Evolutionary conservation across 1,140 invertebrate species (phyloP).

Genomic region (Drosophila sproati): DNA sequence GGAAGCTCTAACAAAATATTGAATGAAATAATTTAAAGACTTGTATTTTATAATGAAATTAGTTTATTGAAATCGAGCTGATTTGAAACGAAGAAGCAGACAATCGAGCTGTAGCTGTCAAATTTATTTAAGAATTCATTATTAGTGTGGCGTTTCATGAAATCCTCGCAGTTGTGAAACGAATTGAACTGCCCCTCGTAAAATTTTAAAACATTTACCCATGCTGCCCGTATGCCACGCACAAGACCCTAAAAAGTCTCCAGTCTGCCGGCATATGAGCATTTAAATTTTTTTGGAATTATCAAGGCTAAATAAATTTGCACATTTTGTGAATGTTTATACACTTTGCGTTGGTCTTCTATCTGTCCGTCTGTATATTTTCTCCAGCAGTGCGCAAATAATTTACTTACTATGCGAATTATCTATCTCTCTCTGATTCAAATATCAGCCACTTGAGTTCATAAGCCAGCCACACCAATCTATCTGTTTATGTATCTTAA

Average conservation of each 20-base stretch:
- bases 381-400: conserved; percentile 48
- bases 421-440: conserved; percentile 9
- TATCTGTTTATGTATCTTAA: conserved; percentile 11
- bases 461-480: conserved; percentile 47
- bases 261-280: conserved; percentile 5
- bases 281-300: conserved; percentile 62
- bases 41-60: too few relatives aligned
- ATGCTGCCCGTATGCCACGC: conserved; percentile 17
- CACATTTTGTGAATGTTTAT: conserved; percentile 59
- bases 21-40: too few relatives aligned
- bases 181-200: neutral
- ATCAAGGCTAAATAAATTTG: conserved; percentile 79
- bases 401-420: conserved; percentile 60
- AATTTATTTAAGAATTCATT: too few relatives aligned
- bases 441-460: conserved; percentile 52
- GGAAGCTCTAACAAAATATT: too few relatives aligned
- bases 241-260: conserved; percentile 51
- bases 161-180: neutral
- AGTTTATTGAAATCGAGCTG: too few relatives aligned
- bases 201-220: neutral
- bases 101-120: too few relatives aligned
- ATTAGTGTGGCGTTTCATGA: too few relatives aligned
- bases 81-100: too few relatives aligned
- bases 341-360: conserved; percentile 23
- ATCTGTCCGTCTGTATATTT: conserved; percentile 25